These are phyloP conservation scores for Myiozetetes cayanensis DNA, from an alignment of 2,113 vertebrate genomes.

Conservation along the genomic window DNA sequence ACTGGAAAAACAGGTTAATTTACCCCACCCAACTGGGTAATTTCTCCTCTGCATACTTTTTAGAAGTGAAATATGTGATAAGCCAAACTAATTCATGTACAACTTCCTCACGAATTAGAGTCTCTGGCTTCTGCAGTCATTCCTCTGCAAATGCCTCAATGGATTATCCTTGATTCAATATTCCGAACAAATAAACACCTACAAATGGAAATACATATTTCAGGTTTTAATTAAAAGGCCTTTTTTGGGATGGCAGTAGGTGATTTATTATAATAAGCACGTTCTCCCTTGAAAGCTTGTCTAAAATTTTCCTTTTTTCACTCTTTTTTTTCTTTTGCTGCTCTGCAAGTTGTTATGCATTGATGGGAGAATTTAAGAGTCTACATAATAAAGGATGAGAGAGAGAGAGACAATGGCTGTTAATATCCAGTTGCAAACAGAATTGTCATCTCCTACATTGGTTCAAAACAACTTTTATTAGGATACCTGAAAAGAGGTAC, in stretches of 20 bases:
- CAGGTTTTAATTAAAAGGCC: constrained; percentile 46
- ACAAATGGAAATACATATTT: neutral
- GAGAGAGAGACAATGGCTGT: neutral
- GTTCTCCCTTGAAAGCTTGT: neutral
- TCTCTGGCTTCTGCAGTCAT: constrained; percentile 26
- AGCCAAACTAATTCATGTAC: neutral
- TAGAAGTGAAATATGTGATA: constrained; percentile 39
- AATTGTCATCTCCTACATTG: neutral
- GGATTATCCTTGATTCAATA: constrained; percentile 61
- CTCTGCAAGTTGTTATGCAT: neutral
- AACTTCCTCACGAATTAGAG: neutral
- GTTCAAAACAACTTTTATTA: neutral
- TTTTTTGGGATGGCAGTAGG: neutral
- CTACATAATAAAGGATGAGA: neutral
- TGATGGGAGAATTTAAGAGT: neutral
- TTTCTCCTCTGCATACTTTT: neutral
- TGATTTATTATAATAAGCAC: neutral
- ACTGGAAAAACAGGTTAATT: constrained; percentile 13
- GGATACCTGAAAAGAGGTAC: neutral
- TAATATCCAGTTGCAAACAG: neutral
- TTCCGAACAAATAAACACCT: constrained; percentile 27
- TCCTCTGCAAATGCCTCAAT: constrained; percentile 56
- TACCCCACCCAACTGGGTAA: neutral
- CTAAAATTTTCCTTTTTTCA: neutral
- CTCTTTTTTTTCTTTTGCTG: neutral